These are phyloP conservation scores for Mesocentrotus franciscanus DNA, from an alignment of 53 echinoderm and acorn worm species.

Conservation along the genomic window DNA sequence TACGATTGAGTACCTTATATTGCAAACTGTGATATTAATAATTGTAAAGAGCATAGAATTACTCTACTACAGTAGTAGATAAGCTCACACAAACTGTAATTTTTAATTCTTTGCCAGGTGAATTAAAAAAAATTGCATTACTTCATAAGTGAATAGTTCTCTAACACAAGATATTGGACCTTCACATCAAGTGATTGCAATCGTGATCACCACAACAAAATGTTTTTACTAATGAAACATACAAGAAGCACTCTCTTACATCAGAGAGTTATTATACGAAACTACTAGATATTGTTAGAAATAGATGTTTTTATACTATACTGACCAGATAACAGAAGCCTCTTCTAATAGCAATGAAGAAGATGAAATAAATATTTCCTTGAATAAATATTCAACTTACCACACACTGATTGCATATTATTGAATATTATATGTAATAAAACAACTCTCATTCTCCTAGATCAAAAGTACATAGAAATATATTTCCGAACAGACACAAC, in stretches of 20 bases:
- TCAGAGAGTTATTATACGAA: too few relatives aligned
- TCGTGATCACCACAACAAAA: not conserved
- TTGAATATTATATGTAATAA: not conserved
- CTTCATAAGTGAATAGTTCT: too few relatives aligned
- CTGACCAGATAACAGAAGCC: constrained; percentile 4
- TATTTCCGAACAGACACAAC: not conserved
- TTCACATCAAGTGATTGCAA: too few relatives aligned
- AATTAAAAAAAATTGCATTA: too few relatives aligned
- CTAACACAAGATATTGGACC: too few relatives aligned
- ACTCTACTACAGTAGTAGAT: too few relatives aligned
- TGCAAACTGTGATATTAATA: not conserved
- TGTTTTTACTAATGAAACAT: not conserved
- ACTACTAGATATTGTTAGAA: too few relatives aligned
- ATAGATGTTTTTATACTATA: not conserved
- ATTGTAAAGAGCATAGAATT: not conserved
- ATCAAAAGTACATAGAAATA: not conserved
- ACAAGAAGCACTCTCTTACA: not conserved
- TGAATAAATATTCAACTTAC: not conserved
- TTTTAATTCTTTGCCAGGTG: too few relatives aligned
- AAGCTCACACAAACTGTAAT: too few relatives aligned
- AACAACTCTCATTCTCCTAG: not conserved
- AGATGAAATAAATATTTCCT: not conserved
- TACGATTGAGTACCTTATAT: not conserved
- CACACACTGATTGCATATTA: not conserved
- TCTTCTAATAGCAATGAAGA: not conserved